Percentiles rank a stretch among this genome's conserved stretches.
These are phyloP conservation scores for Eunapius fragilis DNA, from an alignment of 37 sponge, comb jelly and placozoan species.

Conservation along the genomic window DNA sequence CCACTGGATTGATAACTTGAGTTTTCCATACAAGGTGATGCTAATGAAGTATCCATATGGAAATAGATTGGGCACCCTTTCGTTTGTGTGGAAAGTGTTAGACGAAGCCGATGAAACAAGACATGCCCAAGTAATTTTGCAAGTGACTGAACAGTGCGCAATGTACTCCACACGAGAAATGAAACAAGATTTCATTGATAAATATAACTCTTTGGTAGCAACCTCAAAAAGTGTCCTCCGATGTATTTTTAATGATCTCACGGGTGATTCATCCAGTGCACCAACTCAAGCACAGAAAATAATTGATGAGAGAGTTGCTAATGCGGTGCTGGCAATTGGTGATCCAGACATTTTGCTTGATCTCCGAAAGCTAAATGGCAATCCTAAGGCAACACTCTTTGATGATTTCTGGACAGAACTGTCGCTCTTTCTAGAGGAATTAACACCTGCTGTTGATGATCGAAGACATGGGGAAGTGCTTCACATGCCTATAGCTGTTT, in stretches of 20 bases:
- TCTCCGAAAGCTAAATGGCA: conserved; percentile 2
- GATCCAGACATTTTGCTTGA: conserved; percentile 32
- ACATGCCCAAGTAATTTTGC: too few species aligned
- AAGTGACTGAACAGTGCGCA: neutral
- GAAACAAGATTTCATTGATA: conserved; percentile 11
- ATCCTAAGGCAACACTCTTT: conserved; percentile 15
- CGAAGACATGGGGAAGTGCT: conserved; percentile 23
- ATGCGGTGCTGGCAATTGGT: neutral
- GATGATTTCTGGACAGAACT: too few species aligned
- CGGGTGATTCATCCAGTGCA: conserved; percentile 2
- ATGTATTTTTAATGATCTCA: conserved; percentile 3
- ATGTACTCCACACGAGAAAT: conserved; percentile 4
- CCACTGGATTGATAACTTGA: neutral
- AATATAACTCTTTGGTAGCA: neutral
- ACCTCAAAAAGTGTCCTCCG: conserved; percentile 11
- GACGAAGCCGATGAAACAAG: neutral
- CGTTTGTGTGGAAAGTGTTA: neutral
- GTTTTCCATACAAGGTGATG: neutral
- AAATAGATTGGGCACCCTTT: conserved; percentile 2
- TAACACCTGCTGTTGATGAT: conserved; percentile 27
- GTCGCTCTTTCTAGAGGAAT: neutral
- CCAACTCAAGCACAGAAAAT: neutral
- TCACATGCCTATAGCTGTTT: conserved; percentile 41
- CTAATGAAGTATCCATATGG: neutral
- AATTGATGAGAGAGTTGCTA: conserved; percentile 13